phyloP scores from a whole-genome alignment of 2,888 invertebrate genomes.

The Spilosoma lubricipeda region DNA sequence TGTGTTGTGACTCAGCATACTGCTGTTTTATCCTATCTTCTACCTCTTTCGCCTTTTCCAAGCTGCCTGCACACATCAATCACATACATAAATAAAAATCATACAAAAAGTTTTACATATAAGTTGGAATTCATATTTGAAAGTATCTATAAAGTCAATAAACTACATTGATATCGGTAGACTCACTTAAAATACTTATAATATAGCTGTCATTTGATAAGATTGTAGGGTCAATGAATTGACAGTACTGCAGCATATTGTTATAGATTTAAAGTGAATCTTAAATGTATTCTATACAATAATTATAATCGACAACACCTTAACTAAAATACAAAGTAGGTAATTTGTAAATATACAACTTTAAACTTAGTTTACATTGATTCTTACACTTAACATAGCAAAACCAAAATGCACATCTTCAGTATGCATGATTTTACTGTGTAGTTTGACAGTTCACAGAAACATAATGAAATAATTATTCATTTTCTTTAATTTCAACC shows the following conservation, averaged over 20 bases:
- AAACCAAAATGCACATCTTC: not conserved
- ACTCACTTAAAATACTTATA: constrained; percentile 29
- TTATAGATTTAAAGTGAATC: constrained; percentile 24
- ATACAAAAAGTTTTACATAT: not conserved
- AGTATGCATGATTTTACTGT: constrained; percentile 5
- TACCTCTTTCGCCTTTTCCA: constrained; percentile 90
- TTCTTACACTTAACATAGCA: not conserved
- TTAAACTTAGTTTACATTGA: not conserved
- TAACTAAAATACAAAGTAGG: constrained; percentile 74
- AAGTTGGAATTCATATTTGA: constrained; percentile 8
- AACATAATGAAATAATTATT: no score
- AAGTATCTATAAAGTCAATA: constrained; percentile 22
- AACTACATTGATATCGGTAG: constrained; percentile 29
- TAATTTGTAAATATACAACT: constrained; percentile 7
- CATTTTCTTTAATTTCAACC: not conserved
- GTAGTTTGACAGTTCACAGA: not conserved
- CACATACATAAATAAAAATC: constrained; percentile 33
- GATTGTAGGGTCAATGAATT: constrained; percentile 31
- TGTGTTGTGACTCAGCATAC: constrained; percentile 93
- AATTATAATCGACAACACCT: constrained; percentile 83
- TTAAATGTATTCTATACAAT: constrained; percentile 42
- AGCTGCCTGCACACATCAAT: constrained; percentile 86
- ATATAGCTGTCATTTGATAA: constrained; percentile 35
- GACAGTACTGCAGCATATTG: constrained; percentile 28
- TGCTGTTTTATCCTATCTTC: constrained; percentile 93